Conservation (phyloP, 2,888 invertebrate species). For the Drosophila mimica region DNA sequence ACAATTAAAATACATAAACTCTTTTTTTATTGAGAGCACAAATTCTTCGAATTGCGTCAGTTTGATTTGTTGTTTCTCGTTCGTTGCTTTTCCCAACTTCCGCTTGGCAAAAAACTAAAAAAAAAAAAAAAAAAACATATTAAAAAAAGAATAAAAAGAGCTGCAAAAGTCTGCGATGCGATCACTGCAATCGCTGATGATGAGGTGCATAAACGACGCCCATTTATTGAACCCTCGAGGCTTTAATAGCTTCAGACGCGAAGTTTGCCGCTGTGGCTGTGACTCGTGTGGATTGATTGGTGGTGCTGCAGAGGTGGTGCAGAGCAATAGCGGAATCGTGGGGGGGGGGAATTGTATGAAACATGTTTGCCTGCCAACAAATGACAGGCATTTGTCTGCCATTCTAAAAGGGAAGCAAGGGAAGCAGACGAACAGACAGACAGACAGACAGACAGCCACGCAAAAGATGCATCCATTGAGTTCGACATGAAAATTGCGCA, state of each 20-base stretch:
- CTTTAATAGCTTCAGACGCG: slow-evolving; percentile 60
- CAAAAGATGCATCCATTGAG: slow-evolving; percentile 70
- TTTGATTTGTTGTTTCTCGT: slow-evolving; percentile 1
- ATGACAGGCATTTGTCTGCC: slow-evolving; percentile 79
- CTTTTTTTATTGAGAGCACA: slow-evolving; percentile 14
- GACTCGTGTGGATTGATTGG: slow-evolving; percentile 29
- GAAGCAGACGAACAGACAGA: slow-evolving; percentile 2
- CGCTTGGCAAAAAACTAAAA: slow-evolving; percentile 51
- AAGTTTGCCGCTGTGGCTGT: slow-evolving; percentile 17
- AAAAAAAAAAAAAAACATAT: slow-evolving; percentile 2
- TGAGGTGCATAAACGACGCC: slow-evolving; percentile 82
- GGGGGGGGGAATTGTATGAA: slow-evolving; percentile 16
- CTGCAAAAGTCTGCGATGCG: slow-evolving; percentile 60
- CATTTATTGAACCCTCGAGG: slow-evolving; percentile 80
- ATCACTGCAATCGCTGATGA: slow-evolving; percentile 77
- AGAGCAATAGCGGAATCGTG: too few species aligned
- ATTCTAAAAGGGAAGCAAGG: slow-evolving; percentile 25
- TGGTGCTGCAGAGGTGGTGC: slow-evolving; percentile 1
- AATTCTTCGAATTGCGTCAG: background rate
- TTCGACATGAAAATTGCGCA: slow-evolving; percentile 78
- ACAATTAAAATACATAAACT: background rate
- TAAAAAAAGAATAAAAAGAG: slow-evolving; percentile 27
- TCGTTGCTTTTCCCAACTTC: slow-evolving; percentile 57
- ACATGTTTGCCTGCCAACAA: slow-evolving; percentile 77
- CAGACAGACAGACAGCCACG: slow-evolving; percentile 32